Conservation (phyloP, 92 coral and sea anemone genomes). For the Porites lobata region DNA sequence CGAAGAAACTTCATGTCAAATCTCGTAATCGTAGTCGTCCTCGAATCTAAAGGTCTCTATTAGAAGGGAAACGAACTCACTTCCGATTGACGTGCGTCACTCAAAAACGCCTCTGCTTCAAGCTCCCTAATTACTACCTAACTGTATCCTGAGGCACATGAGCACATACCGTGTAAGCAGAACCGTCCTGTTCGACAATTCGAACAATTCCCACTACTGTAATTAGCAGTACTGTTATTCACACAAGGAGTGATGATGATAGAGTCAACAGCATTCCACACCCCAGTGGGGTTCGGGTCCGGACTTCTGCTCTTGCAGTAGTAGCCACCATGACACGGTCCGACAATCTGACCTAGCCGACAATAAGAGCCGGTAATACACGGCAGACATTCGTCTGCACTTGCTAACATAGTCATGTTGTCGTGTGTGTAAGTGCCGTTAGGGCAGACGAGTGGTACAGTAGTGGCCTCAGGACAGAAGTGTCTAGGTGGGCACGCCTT, state of each 20-base stretch:
- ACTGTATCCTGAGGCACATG: neutral
- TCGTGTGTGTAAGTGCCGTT: slow-evolving; percentile 93
- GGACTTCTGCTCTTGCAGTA: slow-evolving; percentile 98
- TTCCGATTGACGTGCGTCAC: too few species aligned
- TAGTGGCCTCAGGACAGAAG: slow-evolving; percentile 94
- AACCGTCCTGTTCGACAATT: slow-evolving; percentile 23
- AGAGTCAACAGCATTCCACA: slow-evolving; percentile 16
- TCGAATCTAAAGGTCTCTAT: too few species aligned
- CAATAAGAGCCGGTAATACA: slow-evolving; percentile 92
- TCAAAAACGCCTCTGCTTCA: too few species aligned
- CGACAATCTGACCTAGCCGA: slow-evolving; percentile 84
- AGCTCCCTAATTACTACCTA: too few species aligned
- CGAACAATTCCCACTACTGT: slow-evolving; percentile 11
- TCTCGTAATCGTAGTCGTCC: too few species aligned
- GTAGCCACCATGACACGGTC: slow-evolving; percentile 91
- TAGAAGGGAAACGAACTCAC: too few species aligned
- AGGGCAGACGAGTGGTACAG: slow-evolving; percentile 84
- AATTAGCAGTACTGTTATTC: neutral
- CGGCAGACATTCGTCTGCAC: slow-evolving; percentile 84
- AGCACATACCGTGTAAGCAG: slow-evolving; percentile 16
- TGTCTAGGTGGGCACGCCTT: slow-evolving; percentile 85
- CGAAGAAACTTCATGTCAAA: too few species aligned
- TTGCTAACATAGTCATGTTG: slow-evolving; percentile 82
- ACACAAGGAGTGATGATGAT: slow-evolving; percentile 2
- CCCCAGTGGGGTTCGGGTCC: slow-evolving; percentile 87